Conservation (phyloP, 1,140 invertebrate genomes). For the honey bee (Apis mellifera) region Amel_HAv3.1 CM009945.2:5687001-5687500, state of each 20-base stretch:
- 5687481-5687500: not conserved
- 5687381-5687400: conserved; percentile 29
- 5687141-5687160: conserved; percentile 20
- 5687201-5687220: conserved; percentile 19
- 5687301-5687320: conserved; percentile 39
- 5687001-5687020: not conserved
- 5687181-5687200: conserved; percentile 4
- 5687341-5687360: conserved; percentile 30
- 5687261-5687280: conserved; percentile 8
- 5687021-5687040: not conserved
- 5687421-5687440: not conserved
- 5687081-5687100: not conserved
- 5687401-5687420: no score
- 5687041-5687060: not conserved
- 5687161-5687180: not conserved
- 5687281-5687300: conserved; percentile 30
- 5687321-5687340: conserved; percentile 1
- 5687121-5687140: conserved; percentile 2
- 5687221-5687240: conserved; percentile 6
- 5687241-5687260: not conserved
- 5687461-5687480: conserved; percentile 13
- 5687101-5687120: not conserved
- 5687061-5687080: not conserved
- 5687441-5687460: not conserved
- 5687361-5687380: conserved; percentile 14